A percentile compares a stretch with the other conserved stretches of the same genome.
phyloP scores from a whole-genome alignment of 2,888 invertebrate species.

The Cryptophagus acutangulus region DNA sequence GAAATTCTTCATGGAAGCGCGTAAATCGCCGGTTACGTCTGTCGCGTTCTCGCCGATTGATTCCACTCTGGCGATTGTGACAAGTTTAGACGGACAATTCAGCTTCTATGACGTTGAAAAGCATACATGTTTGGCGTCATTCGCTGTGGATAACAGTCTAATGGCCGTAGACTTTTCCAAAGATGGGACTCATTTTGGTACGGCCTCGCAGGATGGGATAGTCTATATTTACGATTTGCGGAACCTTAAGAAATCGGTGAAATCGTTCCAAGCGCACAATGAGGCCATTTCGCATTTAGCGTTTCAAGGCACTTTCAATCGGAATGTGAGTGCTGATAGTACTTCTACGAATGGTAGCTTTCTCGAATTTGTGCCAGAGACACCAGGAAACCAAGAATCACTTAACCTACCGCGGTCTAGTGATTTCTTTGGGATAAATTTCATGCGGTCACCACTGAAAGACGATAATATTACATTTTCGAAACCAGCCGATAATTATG shows the following conservation, averaged over 20 bases:
- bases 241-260: conserved; percentile 49
- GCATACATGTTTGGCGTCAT: conserved; percentile 41
- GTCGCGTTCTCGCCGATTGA: conserved; percentile 55
- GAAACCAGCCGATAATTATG: too few species aligned
- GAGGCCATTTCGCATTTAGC: conserved; percentile 50
- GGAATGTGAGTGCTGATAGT: too few species aligned
- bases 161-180: conserved; percentile 43
- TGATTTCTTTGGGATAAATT: too few species aligned
- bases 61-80: conserved; percentile 53
- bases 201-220: conserved; percentile 55
- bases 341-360: too few species aligned
- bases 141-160: conserved; percentile 38
- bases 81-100: conserved; percentile 55
- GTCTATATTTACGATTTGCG: conserved; percentile 55
- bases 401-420: too few species aligned
- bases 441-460: too few species aligned
- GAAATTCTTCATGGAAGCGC: conserved; percentile 42
- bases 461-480: too few species aligned
- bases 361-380: too few species aligned
- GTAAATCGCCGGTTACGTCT: conserved; percentile 56
- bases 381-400: too few species aligned
- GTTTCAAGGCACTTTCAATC: too few species aligned
- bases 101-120: conserved; percentile 54
- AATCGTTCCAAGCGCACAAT: conserved; percentile 51
- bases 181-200: conserved; percentile 47